Evolutionary conservation across 2,888 invertebrate species (phyloP).

Genomic region (Heteromyza rotundicornis): DNA sequence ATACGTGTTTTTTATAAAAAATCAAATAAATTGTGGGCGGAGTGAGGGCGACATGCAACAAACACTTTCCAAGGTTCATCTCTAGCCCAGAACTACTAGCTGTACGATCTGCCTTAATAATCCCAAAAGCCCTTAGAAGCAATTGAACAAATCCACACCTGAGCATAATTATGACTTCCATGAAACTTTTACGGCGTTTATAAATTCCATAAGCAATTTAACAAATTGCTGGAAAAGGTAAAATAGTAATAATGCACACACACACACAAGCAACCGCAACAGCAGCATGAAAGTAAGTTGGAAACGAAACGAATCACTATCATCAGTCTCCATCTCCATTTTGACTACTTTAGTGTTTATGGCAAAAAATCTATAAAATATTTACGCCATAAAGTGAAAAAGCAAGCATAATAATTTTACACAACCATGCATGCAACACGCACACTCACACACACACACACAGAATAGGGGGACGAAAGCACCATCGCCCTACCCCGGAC

Average conservation of each 20-base stretch:
- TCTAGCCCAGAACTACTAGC: no score
- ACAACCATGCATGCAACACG: neutral
- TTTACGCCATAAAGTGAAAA: constrained; percentile 26
- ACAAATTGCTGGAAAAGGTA: constrained; percentile 32
- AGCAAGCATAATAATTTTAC: neutral
- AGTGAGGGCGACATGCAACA: no score
- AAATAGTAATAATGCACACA: neutral
- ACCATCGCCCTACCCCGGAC: neutral
- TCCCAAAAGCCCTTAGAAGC: no score
- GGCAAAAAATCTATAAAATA: constrained; percentile 31
- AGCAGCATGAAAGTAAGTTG: neutral
- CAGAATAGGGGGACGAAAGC: no score
- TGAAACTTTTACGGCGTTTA: constrained; percentile 10
- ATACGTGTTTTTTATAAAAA: no score
- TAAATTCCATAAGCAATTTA: constrained; percentile 34
- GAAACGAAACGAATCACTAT: neutral
- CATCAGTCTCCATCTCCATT: no score
- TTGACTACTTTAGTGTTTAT: constrained; percentile 8
- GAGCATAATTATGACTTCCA: no score
- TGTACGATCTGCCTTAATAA: no score
- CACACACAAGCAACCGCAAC: neutral
- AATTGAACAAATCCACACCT: no score
- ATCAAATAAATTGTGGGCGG: no score
- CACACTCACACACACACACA: neutral
- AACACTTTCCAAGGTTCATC: no score